Evolutionary conservation across 2,113 vertebrate genomes (phyloP), one percentile per base, ranked within the genome.

Genomic region (Patagioenas fasciata): DNA sequence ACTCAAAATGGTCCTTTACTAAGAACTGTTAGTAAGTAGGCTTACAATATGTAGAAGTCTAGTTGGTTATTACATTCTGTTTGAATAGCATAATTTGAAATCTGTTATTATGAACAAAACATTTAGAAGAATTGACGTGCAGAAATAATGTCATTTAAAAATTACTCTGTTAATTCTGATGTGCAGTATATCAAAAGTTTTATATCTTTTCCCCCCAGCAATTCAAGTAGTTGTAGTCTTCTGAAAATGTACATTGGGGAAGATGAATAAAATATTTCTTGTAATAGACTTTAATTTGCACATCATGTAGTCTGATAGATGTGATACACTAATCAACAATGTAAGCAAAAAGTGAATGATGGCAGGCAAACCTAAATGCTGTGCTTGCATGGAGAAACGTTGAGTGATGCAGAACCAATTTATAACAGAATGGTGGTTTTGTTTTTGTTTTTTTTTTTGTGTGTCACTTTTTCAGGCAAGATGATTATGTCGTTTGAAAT

Each of bases 401-500:
- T 1, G 8, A 66, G 31, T 6, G 8, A 14, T 5, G 1, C 11
- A 61, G 69, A 83, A 29, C 25, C 25, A 40, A 1, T 91, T 85
- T n/a, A 3, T 72, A 32, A 50, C 4, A 10, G 75, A 16, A 23
- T 40, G 12, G 12, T 34, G 10, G 3, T 25, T 40, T 29, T 28
- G 44, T n/a, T n/a, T n/a, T n/a, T n/a, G n/a, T n/a, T n/a, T n/a
- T n/a, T n/a, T n/a, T n/a, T 25, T 40, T 29, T 28, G 44, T 65
- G 5, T 42, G 26, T 58, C 34, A 61, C 80, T 66, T 84, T 95
- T 95, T 15, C 94, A 99, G 99, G 99, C 97, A 99, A 99, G 98
- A 99, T 99, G 98, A 99, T 99, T 66, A 99, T 99, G 99, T 99
- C 99, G 66, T 99, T 99, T 98, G 99, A 99, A 98, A 99, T 99